Evolutionary conservation across 2,113 vertebrate species (phyloP).

Genomic region (Nothocercus nigrocapillus): DNA sequence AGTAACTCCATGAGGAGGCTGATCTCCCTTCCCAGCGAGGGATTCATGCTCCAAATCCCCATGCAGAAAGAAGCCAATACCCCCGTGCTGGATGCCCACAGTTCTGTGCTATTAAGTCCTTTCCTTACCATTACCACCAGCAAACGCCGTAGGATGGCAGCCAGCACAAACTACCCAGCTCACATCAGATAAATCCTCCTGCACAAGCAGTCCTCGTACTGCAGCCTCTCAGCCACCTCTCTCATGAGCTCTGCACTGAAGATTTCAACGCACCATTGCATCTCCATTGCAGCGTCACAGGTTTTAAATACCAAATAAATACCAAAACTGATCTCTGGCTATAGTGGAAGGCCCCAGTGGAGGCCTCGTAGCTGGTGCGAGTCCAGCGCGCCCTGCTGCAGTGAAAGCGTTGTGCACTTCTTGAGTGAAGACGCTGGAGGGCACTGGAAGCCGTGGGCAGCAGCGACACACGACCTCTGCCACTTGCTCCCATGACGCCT

Average conservation of each 20-base stretch:
- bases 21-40: fast-evolving
- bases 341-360: background rate
- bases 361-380: background rate
- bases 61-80: background rate
- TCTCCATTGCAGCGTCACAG: background rate
- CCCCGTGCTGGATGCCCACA: fast-evolving
- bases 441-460: background rate
- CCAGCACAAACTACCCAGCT: background rate
- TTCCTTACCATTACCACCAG: background rate
- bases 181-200: background rate
- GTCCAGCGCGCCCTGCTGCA: background rate
- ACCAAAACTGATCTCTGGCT: background rate
- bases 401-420: background rate
- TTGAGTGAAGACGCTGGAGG: background rate
- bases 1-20: background rate
- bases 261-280: background rate
- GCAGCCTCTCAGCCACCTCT: background rate
- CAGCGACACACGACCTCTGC: background rate
- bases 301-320: background rate
- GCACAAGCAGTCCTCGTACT: background rate
- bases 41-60: background rate
- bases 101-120: background rate
- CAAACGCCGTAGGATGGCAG: background rate
- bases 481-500: background rate
- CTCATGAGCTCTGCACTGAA: background rate